phyloP scores from a whole-genome alignment of 2,888 invertebrate species.

The Rhamphomyia laevipes region DNA sequence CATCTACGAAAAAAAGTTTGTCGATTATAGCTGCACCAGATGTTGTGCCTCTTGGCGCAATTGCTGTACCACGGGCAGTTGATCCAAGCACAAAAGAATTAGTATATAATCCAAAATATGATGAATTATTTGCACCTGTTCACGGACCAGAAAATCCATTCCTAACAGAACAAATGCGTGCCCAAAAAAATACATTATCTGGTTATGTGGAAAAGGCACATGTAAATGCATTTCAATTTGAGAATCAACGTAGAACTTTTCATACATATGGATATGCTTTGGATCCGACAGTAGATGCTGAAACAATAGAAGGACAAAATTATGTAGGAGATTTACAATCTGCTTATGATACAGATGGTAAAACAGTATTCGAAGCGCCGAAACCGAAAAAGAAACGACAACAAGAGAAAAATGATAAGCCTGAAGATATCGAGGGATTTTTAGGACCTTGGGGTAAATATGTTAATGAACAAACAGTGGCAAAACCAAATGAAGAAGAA shows the following conservation, averaged over 20 bases:
- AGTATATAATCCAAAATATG: slow-evolving; percentile 83
- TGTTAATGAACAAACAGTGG: slow-evolving; percentile 75
- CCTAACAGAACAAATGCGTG: slow-evolving; percentile 78
- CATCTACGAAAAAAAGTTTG: slow-evolving; percentile 49
- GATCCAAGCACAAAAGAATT: slow-evolving; percentile 75
- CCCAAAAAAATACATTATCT: slow-evolving; percentile 80
- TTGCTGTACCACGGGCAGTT: slow-evolving; percentile 57
- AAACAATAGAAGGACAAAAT: slow-evolving; percentile 37
- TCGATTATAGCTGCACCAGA: slow-evolving; percentile 72
- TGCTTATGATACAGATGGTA: slow-evolving; percentile 62
- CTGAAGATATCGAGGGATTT: slow-evolving; percentile 88
- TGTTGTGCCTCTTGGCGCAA: slow-evolving; percentile 66
- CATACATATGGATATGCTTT: slow-evolving; percentile 89
- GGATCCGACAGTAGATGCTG: slow-evolving; percentile 75
- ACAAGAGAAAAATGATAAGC: slow-evolving; percentile 75
- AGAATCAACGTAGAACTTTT: slow-evolving; percentile 90
- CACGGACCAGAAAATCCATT: slow-evolving; percentile 90
- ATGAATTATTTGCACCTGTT: slow-evolving; percentile 85
- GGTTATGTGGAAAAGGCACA: slow-evolving; percentile 93
- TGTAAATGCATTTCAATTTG: slow-evolving; percentile 94
- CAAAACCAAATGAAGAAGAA: slow-evolving; percentile 88
- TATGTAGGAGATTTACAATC: slow-evolving; percentile 50
- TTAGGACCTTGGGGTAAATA: slow-evolving; percentile 97
- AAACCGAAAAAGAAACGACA: slow-evolving; percentile 69
- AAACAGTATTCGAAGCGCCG: slow-evolving; percentile 83